phyloP scores from a whole-genome alignment of 2,113 vertebrate genomes.

The Coptodon rendalli region DNA sequence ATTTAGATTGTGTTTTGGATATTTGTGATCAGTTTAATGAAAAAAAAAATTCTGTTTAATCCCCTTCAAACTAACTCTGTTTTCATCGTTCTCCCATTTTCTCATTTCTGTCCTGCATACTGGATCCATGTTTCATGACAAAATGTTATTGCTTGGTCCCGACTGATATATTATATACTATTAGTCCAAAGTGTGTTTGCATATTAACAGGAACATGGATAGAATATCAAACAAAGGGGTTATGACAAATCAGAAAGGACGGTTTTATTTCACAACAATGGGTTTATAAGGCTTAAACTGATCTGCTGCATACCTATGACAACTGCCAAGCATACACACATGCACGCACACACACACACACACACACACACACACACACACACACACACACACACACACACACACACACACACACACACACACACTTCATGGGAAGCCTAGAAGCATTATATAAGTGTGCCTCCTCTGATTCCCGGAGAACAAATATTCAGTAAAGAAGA shows the following conservation, averaged over 20 bases:
- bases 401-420: rapidly evolving
- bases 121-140: not conserved
- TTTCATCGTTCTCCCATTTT: not conserved
- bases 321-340: conserved; percentile 13
- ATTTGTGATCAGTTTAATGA: not conserved
- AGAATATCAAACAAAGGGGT: conserved; percentile 38
- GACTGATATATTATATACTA: not conserved
- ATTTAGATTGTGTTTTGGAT: not conserved
- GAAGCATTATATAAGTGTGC: conserved; percentile 35
- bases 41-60: not conserved
- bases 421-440: conserved; percentile 16
- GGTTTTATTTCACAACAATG: conserved; percentile 53
- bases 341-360: not conserved
- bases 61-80: not conserved
- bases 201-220: conserved; percentile 18
- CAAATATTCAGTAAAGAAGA: not conserved
- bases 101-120: not conserved
- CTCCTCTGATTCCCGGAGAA: conserved; percentile 36
- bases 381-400: not conserved
- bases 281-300: conserved; percentile 59
- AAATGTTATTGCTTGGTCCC: not conserved
- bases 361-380: not conserved
- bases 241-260: conserved; percentile 27
- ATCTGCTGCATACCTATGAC: conserved; percentile 60
- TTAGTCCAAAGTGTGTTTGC: conserved; percentile 3